phyloP scores from a whole-genome alignment of 1,140 invertebrate species.

The Drosophila nebulosa region DNA sequence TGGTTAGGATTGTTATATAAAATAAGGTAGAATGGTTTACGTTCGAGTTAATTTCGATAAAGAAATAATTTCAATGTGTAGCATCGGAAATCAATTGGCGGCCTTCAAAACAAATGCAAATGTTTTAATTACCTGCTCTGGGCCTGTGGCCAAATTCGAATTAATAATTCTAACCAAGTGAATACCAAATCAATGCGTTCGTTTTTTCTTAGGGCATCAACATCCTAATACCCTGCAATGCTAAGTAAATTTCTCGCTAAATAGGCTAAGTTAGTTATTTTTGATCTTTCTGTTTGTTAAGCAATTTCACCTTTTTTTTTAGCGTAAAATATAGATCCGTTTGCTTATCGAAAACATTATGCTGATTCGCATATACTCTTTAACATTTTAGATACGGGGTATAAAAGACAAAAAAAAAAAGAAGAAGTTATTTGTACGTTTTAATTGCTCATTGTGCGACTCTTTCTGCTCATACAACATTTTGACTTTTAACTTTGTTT shows the following conservation, averaged over 20 bases:
- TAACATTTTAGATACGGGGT: background rate
- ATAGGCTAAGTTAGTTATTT: no score
- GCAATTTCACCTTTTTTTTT: no score
- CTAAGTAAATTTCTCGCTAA: no score
- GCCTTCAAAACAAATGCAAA: constrained; percentile 15
- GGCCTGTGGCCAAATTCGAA: constrained; percentile 27
- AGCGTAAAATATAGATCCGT: no score
- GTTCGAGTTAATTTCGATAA: background rate
- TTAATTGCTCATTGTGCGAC: constrained; percentile 34
- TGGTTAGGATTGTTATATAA: background rate
- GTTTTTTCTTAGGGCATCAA: background rate
- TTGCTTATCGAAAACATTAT: background rate
- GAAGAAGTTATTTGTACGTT: constrained; percentile 33
- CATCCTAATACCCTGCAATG: background rate
- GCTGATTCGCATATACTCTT: background rate
- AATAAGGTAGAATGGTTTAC: background rate
- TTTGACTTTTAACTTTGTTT: constrained; percentile 1
- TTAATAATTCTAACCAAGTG: constrained; percentile 24
- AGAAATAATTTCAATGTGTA: background rate
- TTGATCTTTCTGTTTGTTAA: no score
- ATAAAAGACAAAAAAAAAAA: background rate
- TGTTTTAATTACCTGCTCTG: constrained; percentile 32
- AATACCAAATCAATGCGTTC: background rate
- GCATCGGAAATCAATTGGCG: constrained; percentile 24
- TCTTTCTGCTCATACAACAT: constrained; percentile 32